Conservation (phyloP, 2,888 invertebrate genomes). For the Nomada goodeniana region DNA sequence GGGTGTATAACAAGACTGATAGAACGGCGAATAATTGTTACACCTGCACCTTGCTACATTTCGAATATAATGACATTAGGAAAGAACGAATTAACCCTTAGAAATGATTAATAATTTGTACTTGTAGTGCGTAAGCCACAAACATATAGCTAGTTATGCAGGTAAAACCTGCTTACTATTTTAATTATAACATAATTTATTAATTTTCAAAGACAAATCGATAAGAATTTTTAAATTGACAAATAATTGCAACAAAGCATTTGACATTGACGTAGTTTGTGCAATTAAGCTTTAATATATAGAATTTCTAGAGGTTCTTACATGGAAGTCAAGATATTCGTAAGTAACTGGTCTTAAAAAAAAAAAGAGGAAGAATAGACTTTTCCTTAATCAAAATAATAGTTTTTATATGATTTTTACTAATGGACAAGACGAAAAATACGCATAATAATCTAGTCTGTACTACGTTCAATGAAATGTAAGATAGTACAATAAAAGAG, state of each 20-base stretch:
- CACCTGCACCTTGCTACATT: conserved; percentile 78
- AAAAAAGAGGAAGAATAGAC: not conserved
- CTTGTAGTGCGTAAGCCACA: not conserved
- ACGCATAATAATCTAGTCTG: not conserved
- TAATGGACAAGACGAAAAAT: not conserved
- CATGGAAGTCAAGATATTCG: not conserved
- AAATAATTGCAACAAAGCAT: not conserved
- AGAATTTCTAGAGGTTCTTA: not conserved
- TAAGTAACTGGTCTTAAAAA: not conserved
- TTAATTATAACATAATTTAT: conserved; percentile 5
- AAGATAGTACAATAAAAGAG: not conserved
- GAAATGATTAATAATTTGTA: conserved; percentile 1
- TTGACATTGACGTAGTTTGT: not conserved
- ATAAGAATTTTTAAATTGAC: not conserved
- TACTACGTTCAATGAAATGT: not conserved
- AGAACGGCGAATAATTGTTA: conserved; percentile 66
- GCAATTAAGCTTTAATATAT: conserved; percentile 1
- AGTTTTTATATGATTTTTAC: not conserved
- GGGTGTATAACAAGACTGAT: conserved; percentile 71
- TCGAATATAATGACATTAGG: conserved; percentile 74
- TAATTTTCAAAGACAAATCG: not conserved
- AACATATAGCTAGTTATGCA: not conserved
- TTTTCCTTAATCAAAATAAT: not conserved
- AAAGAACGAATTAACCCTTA: conserved; percentile 73
- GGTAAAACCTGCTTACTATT: not conserved